phyloP scores from a whole-genome alignment of 2,113 vertebrate species.

The Cryptotis parvus region DNA sequence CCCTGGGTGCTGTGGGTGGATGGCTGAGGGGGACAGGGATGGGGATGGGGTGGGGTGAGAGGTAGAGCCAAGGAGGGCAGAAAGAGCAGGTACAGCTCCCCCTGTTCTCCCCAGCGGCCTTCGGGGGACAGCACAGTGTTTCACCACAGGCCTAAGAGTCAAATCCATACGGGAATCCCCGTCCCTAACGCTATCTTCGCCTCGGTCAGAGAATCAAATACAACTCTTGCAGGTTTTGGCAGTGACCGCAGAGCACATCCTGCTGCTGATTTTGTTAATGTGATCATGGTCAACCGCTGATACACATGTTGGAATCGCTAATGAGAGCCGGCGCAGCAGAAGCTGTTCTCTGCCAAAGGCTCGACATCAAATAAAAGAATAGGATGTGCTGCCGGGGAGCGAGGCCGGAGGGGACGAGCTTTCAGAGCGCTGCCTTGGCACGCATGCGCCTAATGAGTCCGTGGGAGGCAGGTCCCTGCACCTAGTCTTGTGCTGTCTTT shows the following conservation, averaged over 20 bases:
- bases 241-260: background rate
- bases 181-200: background rate
- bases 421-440: accelerated
- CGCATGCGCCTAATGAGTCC: accelerated
- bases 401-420: accelerated
- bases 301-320: background rate
- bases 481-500: background rate
- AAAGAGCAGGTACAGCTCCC: background rate
- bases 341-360: background rate
- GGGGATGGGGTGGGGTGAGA: background rate
- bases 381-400: background rate
- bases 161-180: background rate
- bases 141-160: background rate
- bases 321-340: background rate
- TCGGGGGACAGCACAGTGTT: background rate
- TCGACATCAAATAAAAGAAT: background rate
- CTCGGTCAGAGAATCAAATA: slow-evolving; percentile 7
- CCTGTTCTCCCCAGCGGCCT: accelerated
- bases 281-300: background rate
- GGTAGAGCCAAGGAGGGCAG: background rate
- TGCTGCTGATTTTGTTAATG: background rate
- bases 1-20: background rate
- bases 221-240: background rate
- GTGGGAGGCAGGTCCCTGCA: background rate
- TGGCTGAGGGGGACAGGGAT: no score